Evolutionary conservation across 2,797 vertebrate genomes (phyloP).

Genomic region (Macropus fuliginosus): DNA sequence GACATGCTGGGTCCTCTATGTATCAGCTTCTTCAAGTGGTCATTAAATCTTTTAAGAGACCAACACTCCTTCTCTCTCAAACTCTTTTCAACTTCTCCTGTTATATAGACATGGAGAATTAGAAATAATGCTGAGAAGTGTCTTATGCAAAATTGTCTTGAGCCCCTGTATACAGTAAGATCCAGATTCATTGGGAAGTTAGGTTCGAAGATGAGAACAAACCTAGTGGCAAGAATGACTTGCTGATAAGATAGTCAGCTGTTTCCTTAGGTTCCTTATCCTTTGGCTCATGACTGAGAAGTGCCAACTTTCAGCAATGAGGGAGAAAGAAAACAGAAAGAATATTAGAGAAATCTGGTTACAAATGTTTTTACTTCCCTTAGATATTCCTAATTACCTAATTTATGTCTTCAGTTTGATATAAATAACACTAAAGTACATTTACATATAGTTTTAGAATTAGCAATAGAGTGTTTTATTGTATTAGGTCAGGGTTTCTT

Average conservation of each 20-base stretch:
- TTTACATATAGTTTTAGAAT: too few relatives aligned
- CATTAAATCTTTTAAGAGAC: background rate
- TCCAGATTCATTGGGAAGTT: background rate
- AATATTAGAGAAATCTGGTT: background rate
- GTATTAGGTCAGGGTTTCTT: too few relatives aligned
- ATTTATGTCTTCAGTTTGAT: too few relatives aligned
- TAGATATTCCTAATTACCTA: too few relatives aligned
- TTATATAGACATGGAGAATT: background rate
- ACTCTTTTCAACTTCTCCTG: background rate
- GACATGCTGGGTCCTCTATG: background rate
- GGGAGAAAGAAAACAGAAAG: background rate
- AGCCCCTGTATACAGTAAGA: background rate
- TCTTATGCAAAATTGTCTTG: background rate
- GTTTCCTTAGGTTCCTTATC: background rate
- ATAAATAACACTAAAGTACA: too few relatives aligned
- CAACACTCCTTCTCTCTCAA: background rate
- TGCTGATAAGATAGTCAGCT: background rate
- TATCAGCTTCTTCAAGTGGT: background rate
- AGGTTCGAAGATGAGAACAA: too few relatives aligned
- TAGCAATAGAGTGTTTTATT: too few relatives aligned
- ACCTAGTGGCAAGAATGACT: background rate
- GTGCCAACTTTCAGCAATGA: background rate
- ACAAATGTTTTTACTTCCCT: background rate
- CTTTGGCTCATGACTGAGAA: background rate
- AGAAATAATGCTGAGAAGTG: background rate